Percentiles rank a stretch among this genome's conserved stretches.
Evolutionary conservation across 2,113 vertebrate genomes (phyloP).

Genomic region (Macrotus californicus): DNA sequence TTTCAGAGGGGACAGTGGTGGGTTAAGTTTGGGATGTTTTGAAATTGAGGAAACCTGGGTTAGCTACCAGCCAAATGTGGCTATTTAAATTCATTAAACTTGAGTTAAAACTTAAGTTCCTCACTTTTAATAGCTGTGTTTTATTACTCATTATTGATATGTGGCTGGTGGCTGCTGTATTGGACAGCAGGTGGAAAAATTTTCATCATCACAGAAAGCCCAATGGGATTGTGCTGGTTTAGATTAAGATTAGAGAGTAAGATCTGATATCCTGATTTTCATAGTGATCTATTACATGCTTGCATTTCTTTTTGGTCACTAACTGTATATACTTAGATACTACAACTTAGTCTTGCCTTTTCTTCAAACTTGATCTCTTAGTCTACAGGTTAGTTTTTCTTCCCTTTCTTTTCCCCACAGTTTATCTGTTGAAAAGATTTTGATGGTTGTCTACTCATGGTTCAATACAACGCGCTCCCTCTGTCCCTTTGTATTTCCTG

Average conservation of each 20-base stretch:
- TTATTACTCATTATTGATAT: neutral
- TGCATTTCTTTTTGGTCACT: neutral
- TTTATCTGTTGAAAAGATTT: neutral
- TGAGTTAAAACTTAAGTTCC: neutral
- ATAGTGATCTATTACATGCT: neutral
- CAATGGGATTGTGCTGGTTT: neutral
- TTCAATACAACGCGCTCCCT: neutral
- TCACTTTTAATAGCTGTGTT: neutral
- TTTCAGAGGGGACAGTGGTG: neutral
- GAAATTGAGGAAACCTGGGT: neutral
- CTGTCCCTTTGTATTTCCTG: neutral
- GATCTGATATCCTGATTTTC: neutral
- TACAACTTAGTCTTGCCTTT: neutral
- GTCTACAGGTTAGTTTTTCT: neutral
- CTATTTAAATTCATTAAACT: neutral
- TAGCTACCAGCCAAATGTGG: neutral
- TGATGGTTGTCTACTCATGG: neutral
- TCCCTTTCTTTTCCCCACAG: neutral
- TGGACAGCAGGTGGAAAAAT: neutral
- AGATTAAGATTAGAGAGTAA: neutral
- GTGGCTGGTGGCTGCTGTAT: neutral
- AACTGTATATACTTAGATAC: neutral
- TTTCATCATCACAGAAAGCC: neutral
- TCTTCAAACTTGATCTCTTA: conserved; percentile 10
- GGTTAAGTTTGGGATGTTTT: neutral